A percentile compares a stretch with the other conserved stretches of the same genome.
phyloP scores from a whole-genome alignment of 2,888 invertebrate genomes.

The Acronicta aceris region DNA sequence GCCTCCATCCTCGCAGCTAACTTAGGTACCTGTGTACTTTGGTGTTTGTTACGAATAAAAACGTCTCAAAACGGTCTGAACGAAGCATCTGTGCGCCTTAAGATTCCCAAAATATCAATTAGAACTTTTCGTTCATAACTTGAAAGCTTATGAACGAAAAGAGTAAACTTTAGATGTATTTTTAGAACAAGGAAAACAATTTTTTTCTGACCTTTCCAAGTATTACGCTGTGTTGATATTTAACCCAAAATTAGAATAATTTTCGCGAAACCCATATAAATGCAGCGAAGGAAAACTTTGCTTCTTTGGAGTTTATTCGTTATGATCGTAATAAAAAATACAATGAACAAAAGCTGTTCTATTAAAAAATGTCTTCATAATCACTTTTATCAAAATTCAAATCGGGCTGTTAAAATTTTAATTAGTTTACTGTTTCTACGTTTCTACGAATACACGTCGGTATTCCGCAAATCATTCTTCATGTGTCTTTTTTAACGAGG shows the following conservation, averaged over 20 bases:
- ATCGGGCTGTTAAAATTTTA: not conserved
- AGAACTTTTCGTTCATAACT: not conserved
- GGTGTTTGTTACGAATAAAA: too few species aligned
- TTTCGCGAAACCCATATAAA: not conserved
- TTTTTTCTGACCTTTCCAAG: slow-evolving; percentile 11
- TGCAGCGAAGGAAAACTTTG: not conserved
- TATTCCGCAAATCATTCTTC: too few species aligned
- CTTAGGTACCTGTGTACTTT: too few species aligned
- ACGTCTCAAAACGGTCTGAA: too few species aligned
- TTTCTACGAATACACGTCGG: too few species aligned
- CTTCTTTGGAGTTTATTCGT: slow-evolving; percentile 7
- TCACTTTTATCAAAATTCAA: not conserved
- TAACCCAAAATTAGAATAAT: slow-evolving; percentile 10
- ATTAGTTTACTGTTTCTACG: too few species aligned
- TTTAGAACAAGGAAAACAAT: slow-evolving; percentile 25
- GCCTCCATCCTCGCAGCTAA: too few species aligned
- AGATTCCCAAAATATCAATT: too few species aligned
- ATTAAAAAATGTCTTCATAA: slow-evolving; percentile 8
- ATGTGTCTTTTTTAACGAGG: too few species aligned
- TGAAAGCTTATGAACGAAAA: too few species aligned
- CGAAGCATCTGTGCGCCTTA: too few species aligned
- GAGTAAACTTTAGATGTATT: slow-evolving; percentile 18
- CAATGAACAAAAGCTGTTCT: not conserved
- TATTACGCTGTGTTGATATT: slow-evolving; percentile 1
- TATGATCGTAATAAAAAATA: slow-evolving; percentile 8